Evolutionary conservation across 2,888 invertebrate species (phyloP).

Genomic region (Hydriomena furcata): DNA sequence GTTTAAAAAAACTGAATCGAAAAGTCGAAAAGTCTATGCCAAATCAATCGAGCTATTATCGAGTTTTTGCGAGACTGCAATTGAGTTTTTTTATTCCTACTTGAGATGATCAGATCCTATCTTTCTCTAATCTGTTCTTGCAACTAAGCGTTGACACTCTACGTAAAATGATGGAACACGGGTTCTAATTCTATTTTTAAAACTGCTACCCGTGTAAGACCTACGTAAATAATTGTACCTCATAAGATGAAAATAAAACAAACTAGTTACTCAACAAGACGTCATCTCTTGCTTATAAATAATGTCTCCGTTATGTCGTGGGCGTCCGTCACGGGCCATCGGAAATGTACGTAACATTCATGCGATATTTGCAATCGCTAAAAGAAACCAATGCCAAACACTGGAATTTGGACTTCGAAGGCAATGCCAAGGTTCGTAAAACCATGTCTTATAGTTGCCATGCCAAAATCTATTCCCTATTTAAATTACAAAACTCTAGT

Average conservation of each 20-base stretch:
- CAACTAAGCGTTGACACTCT: too few species aligned
- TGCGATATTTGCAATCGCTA: not conserved
- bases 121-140: too few species aligned
- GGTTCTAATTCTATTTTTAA: conserved; percentile 4
- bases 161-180: conserved; percentile 5
- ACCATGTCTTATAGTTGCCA: conserved; percentile 13
- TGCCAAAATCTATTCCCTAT: conserved; percentile 18
- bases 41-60: too few species aligned
- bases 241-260: conserved; percentile 8
- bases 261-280: not conserved
- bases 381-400: conserved; percentile 10
- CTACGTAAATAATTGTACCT: not conserved
- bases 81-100: too few species aligned
- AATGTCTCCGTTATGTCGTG: conserved; percentile 10
- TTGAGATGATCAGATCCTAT: too few species aligned
- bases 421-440: conserved; percentile 21
- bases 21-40: too few species aligned
- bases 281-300: conserved; percentile 11
- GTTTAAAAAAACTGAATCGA: too few species aligned
- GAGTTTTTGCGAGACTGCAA: too few species aligned
- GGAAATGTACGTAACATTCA: conserved; percentile 1
- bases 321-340: conserved; percentile 9
- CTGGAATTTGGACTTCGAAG: conserved; percentile 1
- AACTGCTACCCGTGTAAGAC: not conserved
- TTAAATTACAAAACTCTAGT: conserved; percentile 18